phyloP scores from a whole-genome alignment of 2,888 invertebrate species.

The Eupithecia vulgata region DNA sequence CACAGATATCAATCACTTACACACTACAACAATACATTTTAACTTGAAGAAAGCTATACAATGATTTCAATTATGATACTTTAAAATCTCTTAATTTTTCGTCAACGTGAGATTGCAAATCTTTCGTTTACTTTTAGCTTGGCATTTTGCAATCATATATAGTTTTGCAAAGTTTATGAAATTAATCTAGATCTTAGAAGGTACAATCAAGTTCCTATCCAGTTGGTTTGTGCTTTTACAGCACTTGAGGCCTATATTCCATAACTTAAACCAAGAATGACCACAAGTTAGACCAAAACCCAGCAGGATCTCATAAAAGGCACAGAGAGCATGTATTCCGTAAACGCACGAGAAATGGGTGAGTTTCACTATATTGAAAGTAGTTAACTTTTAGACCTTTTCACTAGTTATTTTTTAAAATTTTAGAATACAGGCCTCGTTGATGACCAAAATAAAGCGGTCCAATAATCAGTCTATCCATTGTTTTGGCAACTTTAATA shows the following conservation, averaged over 20 bases:
- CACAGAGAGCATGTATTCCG: neutral
- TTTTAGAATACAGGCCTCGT: neutral
- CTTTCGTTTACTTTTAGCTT: slow-evolving; percentile 1
- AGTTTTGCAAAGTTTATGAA: neutral
- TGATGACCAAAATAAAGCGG: neutral
- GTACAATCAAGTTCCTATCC: neutral
- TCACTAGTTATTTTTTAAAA: neutral
- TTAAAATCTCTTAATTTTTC: neutral
- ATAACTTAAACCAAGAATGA: neutral
- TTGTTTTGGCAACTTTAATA: neutral
- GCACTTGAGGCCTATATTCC: neutral
- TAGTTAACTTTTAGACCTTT: neutral
- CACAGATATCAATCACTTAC: slow-evolving; percentile 35
- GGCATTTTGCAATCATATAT: neutral
- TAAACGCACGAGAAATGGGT: neutral
- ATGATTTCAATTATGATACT: slow-evolving; percentile 11
- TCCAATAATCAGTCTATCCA: neutral
- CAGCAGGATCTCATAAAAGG: neutral
- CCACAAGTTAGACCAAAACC: neutral
- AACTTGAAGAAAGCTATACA: slow-evolving; percentile 17
- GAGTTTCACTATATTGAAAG: neutral
- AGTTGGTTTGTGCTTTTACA: neutral
- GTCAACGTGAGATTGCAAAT: neutral
- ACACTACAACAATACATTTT: slow-evolving; percentile 36
- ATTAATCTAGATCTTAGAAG: neutral